Evolutionary conservation across 2,113 vertebrate genomes (phyloP), one percentile per base, ranked within the genome.

Genomic region (Sylvilagus bachmani): DNA sequence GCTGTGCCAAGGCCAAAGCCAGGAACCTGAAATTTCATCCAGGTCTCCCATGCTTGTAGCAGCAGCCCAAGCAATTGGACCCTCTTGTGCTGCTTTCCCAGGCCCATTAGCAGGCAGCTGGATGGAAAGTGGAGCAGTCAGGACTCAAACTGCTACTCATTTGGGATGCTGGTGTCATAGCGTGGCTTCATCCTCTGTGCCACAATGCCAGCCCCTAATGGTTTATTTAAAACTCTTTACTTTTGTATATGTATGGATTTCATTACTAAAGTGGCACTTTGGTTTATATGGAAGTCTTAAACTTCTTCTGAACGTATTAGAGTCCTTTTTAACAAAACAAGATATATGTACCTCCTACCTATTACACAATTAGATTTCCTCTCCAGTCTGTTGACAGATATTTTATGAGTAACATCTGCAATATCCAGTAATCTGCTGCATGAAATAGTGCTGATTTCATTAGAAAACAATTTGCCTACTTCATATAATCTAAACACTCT

Each of bases 381-480:
- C 84, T 19, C 29, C 87, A 10, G 66, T 69, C 84, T 93, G 53
- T 91, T 95, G 95, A 86, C 80, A 95, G 66, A 70, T 96, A 78
- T 96, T 91, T 96, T 97, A 96, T 89, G 91, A 93, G 61, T 84
- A 89, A 93, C 71, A 90, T 81, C 73, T 90, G 71, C 61, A 85
- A 95, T 86, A 86, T 74, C 61, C 66, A 95, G 83, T 89, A 94
- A 94, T 91, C 75, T 80, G 80, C 67, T 89, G 77, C 71, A 93
- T 91, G 90, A 94, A 95, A 96, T 87, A 94, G 71, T 92, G 49
- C 13, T 96, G 80, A 97, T 97, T 93, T 95, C 66, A 97, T 96
- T 94, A 97, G 84, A 95, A 94, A 93, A 84, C 95, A 89, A 93
- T 94, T 97, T 95, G 17, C 71, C 14, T 91, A 93, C 64, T 94